These are phyloP conservation scores for Erpobdella octoculata DNA, from an alignment of 2,888 invertebrate genomes.

Conservation along the genomic window DNA sequence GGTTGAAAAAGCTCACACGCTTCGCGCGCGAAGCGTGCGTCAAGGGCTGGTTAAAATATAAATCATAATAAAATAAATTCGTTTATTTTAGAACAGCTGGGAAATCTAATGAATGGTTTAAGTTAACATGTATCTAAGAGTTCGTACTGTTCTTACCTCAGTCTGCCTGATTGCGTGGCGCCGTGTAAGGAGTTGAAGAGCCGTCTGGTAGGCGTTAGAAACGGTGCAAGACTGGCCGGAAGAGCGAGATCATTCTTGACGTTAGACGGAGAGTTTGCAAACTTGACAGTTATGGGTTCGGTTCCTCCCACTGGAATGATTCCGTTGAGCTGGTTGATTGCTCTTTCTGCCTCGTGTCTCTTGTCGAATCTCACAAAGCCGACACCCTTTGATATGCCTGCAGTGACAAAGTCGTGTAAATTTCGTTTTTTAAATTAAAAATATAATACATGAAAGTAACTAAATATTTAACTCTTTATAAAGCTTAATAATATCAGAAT, in stretches of 20 bases:
- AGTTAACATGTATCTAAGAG: too few species aligned
- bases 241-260: constrained; percentile 44
- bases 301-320: constrained; percentile 77
- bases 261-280: constrained; percentile 74
- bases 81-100: too few species aligned
- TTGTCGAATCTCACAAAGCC: constrained; percentile 88
- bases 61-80: too few species aligned
- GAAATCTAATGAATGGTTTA: too few species aligned
- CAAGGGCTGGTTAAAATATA: too few species aligned
- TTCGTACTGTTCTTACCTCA: constrained; percentile 47
- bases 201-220: constrained; percentile 55
- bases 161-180: constrained; percentile 54
- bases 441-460: not conserved
- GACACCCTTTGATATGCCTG: constrained; percentile 80
- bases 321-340: constrained; percentile 81
- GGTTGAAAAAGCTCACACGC: too few species aligned
- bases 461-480: not conserved
- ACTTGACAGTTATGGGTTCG: constrained; percentile 83
- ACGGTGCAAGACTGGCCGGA: constrained; percentile 44
- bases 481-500: not conserved
- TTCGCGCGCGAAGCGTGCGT: too few species aligned
- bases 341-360: constrained; percentile 77
- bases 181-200: constrained; percentile 76
- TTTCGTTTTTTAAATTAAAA: not conserved
- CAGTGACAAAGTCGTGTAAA: constrained; percentile 26